phyloP scores from a whole-genome alignment of 2,113 vertebrate genomes.

The Pavo muticus region DNA sequence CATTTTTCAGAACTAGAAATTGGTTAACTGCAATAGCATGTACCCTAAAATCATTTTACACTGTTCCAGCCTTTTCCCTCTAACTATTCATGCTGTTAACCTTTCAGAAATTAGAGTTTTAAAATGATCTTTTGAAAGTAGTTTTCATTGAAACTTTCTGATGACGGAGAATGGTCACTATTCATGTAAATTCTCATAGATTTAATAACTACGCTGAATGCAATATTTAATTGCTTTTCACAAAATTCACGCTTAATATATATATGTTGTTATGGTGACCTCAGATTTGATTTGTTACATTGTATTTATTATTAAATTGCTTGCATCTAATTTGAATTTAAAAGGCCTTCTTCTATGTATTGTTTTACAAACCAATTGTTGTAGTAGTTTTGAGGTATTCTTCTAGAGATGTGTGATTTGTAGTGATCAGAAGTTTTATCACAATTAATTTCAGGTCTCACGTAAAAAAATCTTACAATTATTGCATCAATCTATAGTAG shows the following conservation, averaged over 20 bases:
- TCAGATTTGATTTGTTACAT: conserved; percentile 17
- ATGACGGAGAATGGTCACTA: background rate
- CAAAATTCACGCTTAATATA: conserved; percentile 38
- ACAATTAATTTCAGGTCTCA: background rate
- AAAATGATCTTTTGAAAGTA: background rate
- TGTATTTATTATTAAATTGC: conserved; percentile 42
- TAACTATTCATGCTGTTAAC: background rate
- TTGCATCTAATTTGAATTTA: conserved; percentile 57
- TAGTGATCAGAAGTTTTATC: background rate
- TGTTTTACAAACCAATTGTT: background rate
- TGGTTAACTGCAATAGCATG: background rate
- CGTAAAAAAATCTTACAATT: background rate
- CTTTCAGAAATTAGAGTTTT: background rate
- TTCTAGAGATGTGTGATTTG: background rate
- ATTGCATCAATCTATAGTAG: background rate
- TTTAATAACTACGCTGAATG: conserved; percentile 2
- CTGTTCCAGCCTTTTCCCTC: background rate
- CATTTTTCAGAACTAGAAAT: background rate
- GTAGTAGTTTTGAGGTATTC: background rate
- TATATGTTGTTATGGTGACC: conserved; percentile 49
- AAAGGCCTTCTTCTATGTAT: background rate
- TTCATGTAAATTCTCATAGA: background rate
- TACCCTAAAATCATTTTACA: background rate
- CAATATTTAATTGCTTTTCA: conserved; percentile 45
- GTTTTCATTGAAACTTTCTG: background rate